These are phyloP conservation scores for Triplophysa rosa DNA, from an alignment of 2,113 vertebrate genomes.

Conservation along the genomic window DNA sequence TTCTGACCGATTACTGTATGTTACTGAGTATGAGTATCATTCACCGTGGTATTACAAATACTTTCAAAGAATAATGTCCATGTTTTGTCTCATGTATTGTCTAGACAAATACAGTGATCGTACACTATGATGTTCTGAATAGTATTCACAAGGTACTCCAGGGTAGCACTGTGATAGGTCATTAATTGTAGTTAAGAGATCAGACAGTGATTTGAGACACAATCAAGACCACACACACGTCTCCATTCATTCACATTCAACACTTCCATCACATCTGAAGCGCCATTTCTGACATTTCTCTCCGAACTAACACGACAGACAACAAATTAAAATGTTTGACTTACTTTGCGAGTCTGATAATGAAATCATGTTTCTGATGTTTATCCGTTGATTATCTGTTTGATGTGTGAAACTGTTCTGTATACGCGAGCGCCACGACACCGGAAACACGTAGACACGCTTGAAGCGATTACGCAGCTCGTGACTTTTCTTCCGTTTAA, in stretches of 20 bases:
- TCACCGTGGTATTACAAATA: too few species aligned
- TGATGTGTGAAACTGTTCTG: slow-evolving; percentile 30
- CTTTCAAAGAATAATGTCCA: too few species aligned
- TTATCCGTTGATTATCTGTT: not conserved
- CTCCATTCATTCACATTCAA: slow-evolving; percentile 51
- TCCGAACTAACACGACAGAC: not conserved
- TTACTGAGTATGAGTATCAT: too few species aligned
- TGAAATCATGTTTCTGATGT: slow-evolving; percentile 80
- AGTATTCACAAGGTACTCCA: too few species aligned
- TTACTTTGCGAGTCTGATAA: slow-evolving; percentile 92
- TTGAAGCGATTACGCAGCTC: not conserved
- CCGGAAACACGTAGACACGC: slow-evolving; percentile 85
- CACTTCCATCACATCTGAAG: not conserved
- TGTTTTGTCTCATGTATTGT: too few species aligned
- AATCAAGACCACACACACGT: slow-evolving; percentile 24
- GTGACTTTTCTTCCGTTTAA: not conserved
- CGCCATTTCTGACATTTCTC: not conserved
- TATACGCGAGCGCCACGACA: slow-evolving; percentile 84
- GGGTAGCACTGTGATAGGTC: not conserved
- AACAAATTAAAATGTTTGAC: slow-evolving; percentile 34
- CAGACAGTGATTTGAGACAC: not conserved
- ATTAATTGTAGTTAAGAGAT: not conserved
- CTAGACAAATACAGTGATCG: too few species aligned
- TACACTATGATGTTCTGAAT: too few species aligned
- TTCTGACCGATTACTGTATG: too few species aligned